phyloP scores from a whole-genome alignment of 2,113 vertebrate species.

The Piaya cayana region DNA sequence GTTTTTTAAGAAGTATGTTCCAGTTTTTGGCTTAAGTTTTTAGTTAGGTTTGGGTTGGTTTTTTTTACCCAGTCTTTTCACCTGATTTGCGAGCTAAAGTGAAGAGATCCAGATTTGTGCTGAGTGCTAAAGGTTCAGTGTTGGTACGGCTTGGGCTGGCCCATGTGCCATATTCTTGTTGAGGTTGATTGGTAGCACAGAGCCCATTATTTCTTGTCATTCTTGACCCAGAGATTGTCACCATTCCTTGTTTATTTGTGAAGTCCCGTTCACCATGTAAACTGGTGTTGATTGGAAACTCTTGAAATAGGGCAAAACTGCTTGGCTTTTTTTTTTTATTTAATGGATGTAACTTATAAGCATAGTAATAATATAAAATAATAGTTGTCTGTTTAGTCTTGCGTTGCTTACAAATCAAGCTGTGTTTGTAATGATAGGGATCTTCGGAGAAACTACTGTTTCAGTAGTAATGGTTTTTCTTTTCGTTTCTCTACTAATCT shows the following conservation, averaged over 20 bases:
- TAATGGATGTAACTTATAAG: conserved; percentile 74
- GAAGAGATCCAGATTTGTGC: conserved; percentile 76
- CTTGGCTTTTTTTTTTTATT: conserved; percentile 73
- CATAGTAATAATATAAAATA: conserved; percentile 78
- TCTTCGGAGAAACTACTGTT: conserved; percentile 64
- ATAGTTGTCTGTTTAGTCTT: conserved; percentile 77
- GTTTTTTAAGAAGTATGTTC: conserved; percentile 65
- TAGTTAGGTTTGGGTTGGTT: neutral
- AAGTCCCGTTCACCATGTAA: conserved; percentile 62
- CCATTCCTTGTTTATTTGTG: conserved; percentile 69
- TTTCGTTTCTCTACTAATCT: conserved; percentile 52
- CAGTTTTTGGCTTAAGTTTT: conserved; percentile 59
- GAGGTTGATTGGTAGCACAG: conserved; percentile 79
- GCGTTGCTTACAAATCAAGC: conserved; percentile 73
- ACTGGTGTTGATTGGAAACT: conserved; percentile 76
- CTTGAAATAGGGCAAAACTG: conserved; percentile 75
- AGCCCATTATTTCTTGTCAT: conserved; percentile 75
- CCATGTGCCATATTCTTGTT: conserved; percentile 79
- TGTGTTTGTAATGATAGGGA: conserved; percentile 68
- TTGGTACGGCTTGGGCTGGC: conserved; percentile 82
- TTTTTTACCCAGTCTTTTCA: conserved; percentile 66
- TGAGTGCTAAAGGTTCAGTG: conserved; percentile 81
- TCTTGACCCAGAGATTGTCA: conserved; percentile 74
- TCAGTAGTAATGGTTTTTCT: conserved; percentile 32
- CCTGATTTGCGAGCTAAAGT: conserved; percentile 75